phyloP scores from a whole-genome alignment of 2,888 invertebrate species.

The Leistus spinibarbis region DNA sequence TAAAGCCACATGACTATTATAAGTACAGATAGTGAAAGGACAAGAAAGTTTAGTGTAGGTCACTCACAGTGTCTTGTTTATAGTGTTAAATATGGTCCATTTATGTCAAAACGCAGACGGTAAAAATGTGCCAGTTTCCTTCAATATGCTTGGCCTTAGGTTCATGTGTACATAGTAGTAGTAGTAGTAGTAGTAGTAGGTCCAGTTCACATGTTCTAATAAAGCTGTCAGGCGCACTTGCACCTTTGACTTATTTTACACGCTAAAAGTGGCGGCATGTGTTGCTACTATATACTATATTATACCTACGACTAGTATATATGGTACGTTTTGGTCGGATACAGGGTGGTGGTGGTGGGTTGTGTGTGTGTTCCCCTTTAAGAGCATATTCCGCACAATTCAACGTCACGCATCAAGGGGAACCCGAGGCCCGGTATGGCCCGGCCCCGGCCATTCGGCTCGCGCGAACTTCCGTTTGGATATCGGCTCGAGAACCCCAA shows the following conservation, averaged over 20 bases:
- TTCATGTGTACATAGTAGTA: background rate
- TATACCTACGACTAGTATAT: no score
- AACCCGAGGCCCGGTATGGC: background rate
- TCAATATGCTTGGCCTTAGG: no score
- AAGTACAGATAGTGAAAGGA: no score
- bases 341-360: no score
- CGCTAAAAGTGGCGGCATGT: background rate
- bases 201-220: background rate
- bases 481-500: slow-evolving; percentile 6
- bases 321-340: no score
- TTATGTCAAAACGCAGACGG: no score
- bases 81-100: no score
- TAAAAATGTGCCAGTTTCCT: no score
- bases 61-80: no score
- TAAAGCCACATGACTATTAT: no score
- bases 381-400: background rate
- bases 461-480: background rate
- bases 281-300: no score
- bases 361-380: background rate
- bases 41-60: no score
- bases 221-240: background rate
- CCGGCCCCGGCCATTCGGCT: background rate
- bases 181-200: background rate
- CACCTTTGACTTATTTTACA: background rate
- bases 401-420: background rate